Evolutionary conservation across 2,888 invertebrate species (phyloP), one percentile per base, ranked within the genome.

Genomic region (Neoaliturus tenellus): DNA sequence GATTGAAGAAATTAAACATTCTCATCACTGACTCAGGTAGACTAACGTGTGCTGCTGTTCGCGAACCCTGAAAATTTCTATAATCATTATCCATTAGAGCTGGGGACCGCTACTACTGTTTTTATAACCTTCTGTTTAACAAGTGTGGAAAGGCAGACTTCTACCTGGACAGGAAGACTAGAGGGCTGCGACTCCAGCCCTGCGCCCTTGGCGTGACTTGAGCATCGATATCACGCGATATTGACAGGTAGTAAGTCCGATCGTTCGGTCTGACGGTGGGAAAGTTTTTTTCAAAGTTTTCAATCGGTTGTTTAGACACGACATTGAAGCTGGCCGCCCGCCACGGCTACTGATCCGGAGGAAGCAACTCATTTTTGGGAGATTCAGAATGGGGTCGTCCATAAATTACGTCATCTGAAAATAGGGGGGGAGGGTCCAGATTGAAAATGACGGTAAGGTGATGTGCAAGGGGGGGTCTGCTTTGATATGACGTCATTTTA

Each of bases 91-190:
- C 78, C 78, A 78, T 78, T 55, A 78, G 78, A 17, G 48, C 55
- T 78, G 55, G 33, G 35, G 33, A 4, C 78, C 55, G 55, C 78
- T 55, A 78, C 78, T 78, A 33, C 75, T 48, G 48, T 75, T 48
- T 75, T 75, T 75, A 48, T 75, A 28, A 6, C 75, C 75, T 75
- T 75, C 75, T 75, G 48, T 75, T 78, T 78, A 55, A 55, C 51
- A 78, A 78, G 78, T 78, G 78, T 78, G 28, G 78, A 78, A 55
- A 78, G 78, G 75, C 44, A 35, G 51, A 23, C 75, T 23, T 28
- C 62, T 78, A 78, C 78, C 78, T 78, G 78, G 28, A 1, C 44
- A 33, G 6, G 5, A 55, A 25, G 62, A 31, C 67, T 31, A 35
- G n/a, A n/a, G 33, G 14, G 31, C 12, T 20, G 23, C 55, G 20